These are phyloP conservation scores for Ceyx cyanopectus DNA, from an alignment of 2,113 vertebrate species.

Conservation along the genomic window DNA sequence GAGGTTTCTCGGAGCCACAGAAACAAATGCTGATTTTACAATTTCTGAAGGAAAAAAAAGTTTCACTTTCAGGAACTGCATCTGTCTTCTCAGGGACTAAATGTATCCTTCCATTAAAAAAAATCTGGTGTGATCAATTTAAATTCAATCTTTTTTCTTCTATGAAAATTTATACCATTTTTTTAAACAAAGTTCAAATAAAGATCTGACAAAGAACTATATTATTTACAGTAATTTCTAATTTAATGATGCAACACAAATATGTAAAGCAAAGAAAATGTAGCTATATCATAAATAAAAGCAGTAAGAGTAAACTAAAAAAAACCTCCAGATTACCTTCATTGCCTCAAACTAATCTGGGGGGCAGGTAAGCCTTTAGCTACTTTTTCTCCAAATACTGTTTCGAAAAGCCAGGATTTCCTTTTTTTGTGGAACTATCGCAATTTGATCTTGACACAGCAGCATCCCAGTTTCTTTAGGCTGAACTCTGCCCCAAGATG, in stretches of 20 bases:
- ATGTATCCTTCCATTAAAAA: background rate
- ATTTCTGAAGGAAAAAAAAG: background rate
- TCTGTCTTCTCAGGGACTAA: background rate
- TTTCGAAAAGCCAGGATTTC: background rate
- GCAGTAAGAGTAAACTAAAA: background rate
- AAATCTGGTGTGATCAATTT: background rate
- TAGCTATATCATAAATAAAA: background rate
- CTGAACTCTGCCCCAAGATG: background rate
- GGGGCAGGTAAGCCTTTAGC: background rate
- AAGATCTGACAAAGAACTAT: background rate
- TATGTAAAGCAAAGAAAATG: background rate
- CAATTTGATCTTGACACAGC: background rate
- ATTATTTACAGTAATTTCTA: background rate
- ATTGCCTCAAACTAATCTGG: background rate
- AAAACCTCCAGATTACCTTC: background rate
- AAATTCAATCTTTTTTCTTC: background rate
- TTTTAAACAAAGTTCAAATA: background rate
- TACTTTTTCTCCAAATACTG: background rate
- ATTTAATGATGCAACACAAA: background rate
- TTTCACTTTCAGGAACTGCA: background rate
- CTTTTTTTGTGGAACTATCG: background rate
- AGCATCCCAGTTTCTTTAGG: background rate
- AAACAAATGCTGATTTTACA: background rate
- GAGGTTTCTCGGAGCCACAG: background rate
- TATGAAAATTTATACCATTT: background rate